phyloP scores from a whole-genome alignment of 1,140 invertebrate genomes.

The Pemphigus obesinymphae region DNA sequence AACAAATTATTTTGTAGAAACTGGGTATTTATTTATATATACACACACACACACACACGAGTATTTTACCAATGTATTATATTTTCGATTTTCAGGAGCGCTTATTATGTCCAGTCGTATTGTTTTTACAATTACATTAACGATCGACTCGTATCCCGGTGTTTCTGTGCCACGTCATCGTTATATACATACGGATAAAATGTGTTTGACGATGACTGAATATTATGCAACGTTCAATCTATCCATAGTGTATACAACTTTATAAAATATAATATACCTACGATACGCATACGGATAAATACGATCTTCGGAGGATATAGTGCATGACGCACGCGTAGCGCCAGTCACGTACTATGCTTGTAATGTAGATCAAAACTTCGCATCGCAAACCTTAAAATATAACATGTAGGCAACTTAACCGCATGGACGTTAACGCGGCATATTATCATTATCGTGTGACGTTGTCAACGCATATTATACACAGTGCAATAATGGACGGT shows the following conservation, averaged over 20 bases:
- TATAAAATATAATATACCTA: background rate
- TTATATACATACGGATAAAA: background rate
- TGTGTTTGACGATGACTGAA: background rate
- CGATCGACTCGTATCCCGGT: too few species aligned
- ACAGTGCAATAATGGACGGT: background rate
- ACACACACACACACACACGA: too few species aligned
- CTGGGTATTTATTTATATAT: too few species aligned
- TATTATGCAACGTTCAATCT: background rate
- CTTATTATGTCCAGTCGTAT: background rate
- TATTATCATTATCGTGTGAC: too few species aligned
- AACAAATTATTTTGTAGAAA: too few species aligned
- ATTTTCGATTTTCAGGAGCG: too few species aligned
- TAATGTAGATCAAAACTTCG: conserved; percentile 6
- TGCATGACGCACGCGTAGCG: conserved; percentile 11
- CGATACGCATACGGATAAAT: background rate
- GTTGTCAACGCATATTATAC: background rate
- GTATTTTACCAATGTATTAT: too few species aligned
- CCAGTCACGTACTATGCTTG: conserved; percentile 10
- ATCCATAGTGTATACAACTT: background rate
- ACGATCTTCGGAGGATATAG: background rate
- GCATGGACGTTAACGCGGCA: background rate
- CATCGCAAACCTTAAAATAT: background rate
- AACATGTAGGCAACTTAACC: background rate
- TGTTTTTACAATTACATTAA: background rate
- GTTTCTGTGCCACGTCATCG: too few species aligned